phyloP scores from a whole-genome alignment of 2,797 vertebrate genomes.

The Hemitrygon akajei region DNA sequence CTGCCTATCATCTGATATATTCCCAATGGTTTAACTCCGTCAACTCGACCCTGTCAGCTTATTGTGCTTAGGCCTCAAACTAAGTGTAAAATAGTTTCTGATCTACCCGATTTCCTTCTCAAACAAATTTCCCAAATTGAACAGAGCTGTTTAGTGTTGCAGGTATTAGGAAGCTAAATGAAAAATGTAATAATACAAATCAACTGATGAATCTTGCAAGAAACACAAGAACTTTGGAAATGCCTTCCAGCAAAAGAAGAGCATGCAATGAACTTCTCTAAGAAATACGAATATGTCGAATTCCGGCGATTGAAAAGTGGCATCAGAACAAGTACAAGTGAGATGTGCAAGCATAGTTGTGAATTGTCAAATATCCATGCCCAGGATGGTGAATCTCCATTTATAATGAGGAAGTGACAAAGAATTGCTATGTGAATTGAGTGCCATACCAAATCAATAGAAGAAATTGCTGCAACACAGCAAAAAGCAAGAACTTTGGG shows the following conservation, averaged over 20 bases:
- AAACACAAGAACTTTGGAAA: slow-evolving; percentile 1
- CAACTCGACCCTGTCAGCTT: too few relatives aligned
- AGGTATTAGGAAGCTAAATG: neutral
- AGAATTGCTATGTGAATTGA: slow-evolving; percentile 12
- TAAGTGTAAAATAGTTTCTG: neutral
- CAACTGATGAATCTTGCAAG: neutral
- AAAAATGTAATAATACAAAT: slow-evolving; percentile 20
- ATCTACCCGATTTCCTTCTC: neutral
- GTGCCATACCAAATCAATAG: neutral
- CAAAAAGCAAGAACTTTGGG: neutral
- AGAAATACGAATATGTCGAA: neutral
- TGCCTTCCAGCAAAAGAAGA: neutral
- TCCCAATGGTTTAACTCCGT: neutral
- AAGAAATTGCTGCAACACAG: slow-evolving; percentile 5
- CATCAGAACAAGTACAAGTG: neutral
- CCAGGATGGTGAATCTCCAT: neutral
- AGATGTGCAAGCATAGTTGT: neutral
- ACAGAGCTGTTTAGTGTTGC: neutral
- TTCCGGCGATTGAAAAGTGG: slow-evolving; percentile 6
- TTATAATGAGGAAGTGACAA: slow-evolving; percentile 34
- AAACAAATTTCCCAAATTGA: neutral
- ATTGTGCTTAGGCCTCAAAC: neutral
- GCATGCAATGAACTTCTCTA: neutral
- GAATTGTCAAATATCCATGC: slow-evolving; percentile 12
- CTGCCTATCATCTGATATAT: neutral